phyloP scores from a whole-genome alignment of 2,888 invertebrate species.

The Heteropelma amictum region DNA sequence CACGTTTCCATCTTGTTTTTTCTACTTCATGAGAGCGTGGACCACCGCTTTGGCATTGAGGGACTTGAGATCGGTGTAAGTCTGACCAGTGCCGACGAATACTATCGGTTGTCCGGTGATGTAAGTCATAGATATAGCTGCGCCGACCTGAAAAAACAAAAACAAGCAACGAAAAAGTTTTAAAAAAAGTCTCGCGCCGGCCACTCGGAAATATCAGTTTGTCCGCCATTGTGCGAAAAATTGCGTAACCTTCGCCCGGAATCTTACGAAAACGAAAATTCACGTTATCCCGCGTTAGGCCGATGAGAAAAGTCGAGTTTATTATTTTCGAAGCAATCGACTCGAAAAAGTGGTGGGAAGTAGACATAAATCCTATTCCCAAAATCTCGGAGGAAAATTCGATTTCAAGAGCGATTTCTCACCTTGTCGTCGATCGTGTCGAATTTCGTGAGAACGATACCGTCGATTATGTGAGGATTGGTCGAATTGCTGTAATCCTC shows the following conservation, averaged over 20 bases:
- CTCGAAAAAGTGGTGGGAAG: too few relatives aligned
- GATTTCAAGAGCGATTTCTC: too few relatives aligned
- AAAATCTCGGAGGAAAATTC: too few relatives aligned
- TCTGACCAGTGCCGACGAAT: constrained; percentile 99
- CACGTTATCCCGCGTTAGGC: too few relatives aligned
- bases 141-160: constrained; percentile 89
- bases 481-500: constrained; percentile 90
- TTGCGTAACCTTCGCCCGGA: too few relatives aligned
- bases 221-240: too few relatives aligned
- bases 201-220: too few relatives aligned
- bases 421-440: constrained; percentile 99
- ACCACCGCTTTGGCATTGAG: constrained; percentile 98
- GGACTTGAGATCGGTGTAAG: constrained; percentile 98
- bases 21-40: constrained; percentile 93
- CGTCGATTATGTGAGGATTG: constrained; percentile 96
- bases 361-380: too few relatives aligned
- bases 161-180: background rate
- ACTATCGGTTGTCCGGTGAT: constrained; percentile 99
- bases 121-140: constrained; percentile 99
- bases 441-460: constrained; percentile 99
- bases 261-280: too few relatives aligned
- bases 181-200: too few relatives aligned
- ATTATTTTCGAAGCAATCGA: too few relatives aligned
- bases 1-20: background rate
- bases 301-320: too few relatives aligned